These are phyloP conservation scores for Nothoprocta pentlandii DNA, from an alignment of 2,113 vertebrate genomes.

Conservation along the genomic window DNA sequence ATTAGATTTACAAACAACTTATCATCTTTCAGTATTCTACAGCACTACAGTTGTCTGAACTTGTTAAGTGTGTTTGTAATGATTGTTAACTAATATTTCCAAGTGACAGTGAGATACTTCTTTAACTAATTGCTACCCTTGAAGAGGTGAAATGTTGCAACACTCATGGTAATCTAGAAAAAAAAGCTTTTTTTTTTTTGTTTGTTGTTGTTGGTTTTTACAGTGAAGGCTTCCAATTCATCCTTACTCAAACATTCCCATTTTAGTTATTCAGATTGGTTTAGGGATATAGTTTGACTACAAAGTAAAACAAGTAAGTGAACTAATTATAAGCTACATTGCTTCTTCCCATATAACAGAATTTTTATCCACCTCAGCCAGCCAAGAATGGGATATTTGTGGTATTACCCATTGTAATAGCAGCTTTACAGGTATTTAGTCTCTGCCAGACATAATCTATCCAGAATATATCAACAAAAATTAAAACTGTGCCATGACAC, in stretches of 20 bases:
- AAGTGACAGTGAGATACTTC: neutral
- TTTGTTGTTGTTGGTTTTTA: neutral
- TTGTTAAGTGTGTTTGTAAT: neutral
- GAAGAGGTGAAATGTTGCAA: neutral
- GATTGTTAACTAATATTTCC: no score
- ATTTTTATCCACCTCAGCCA: neutral
- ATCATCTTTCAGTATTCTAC: neutral
- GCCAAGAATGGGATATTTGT: neutral
- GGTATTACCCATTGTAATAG: neutral
- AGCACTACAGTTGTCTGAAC: neutral
- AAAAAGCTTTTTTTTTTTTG: no score
- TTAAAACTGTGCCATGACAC: neutral
- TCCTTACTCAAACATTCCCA: neutral
- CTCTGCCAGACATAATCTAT: neutral
- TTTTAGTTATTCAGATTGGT: neutral
- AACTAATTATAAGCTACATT: neutral
- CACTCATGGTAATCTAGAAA: neutral
- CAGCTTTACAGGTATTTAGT: neutral
- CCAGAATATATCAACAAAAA: neutral
- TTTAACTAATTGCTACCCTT: neutral
- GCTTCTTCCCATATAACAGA: neutral
- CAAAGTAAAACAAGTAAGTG: neutral
- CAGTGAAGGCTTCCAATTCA: no score
- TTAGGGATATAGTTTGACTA: neutral
- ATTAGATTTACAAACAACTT: neutral